phyloP scores from a whole-genome alignment of 2,797 vertebrate genomes.

The Alca torda region DNA sequence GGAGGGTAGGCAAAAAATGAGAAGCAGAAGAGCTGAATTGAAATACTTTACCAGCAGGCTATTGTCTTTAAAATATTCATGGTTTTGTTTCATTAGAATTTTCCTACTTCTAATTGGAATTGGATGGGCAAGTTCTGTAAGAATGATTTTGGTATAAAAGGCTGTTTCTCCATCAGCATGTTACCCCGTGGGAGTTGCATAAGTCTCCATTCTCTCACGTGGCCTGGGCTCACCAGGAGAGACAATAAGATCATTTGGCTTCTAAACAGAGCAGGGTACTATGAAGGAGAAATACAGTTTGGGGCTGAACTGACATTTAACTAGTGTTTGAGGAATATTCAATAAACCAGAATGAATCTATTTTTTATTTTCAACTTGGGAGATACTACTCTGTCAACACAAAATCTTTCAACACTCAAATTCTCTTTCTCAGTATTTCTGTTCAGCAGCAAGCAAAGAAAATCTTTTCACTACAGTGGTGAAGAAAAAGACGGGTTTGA shows the following conservation, averaged over 20 bases:
- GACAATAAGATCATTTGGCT: neutral
- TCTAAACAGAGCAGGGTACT: neutral
- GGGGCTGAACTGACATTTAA: neutral
- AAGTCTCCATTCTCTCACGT: neutral
- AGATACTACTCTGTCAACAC: neutral
- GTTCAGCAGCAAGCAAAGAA: neutral
- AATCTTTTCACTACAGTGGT: neutral
- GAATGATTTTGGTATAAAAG: conserved; percentile 33
- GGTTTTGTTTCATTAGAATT: conserved; percentile 28
- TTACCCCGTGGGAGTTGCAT: neutral
- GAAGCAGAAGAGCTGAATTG: neutral
- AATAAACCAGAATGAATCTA: neutral
- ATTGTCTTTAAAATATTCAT: conserved; percentile 55
- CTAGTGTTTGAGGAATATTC: conserved; percentile 5
- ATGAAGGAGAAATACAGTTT: conserved; percentile 7
- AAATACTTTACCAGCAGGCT: conserved; percentile 13
- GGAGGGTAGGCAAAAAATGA: neutral
- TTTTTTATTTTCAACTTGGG: neutral
- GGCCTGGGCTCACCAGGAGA: neutral
- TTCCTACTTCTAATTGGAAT: conserved; percentile 34
- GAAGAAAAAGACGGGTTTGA: neutral
- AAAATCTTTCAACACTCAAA: neutral
- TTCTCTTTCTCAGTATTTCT: neutral
- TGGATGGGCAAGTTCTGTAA: neutral
- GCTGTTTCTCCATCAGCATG: neutral